phyloP scores from a whole-genome alignment of 2,797 vertebrate species.

The Pseudocheirus occidentalis region DNA sequence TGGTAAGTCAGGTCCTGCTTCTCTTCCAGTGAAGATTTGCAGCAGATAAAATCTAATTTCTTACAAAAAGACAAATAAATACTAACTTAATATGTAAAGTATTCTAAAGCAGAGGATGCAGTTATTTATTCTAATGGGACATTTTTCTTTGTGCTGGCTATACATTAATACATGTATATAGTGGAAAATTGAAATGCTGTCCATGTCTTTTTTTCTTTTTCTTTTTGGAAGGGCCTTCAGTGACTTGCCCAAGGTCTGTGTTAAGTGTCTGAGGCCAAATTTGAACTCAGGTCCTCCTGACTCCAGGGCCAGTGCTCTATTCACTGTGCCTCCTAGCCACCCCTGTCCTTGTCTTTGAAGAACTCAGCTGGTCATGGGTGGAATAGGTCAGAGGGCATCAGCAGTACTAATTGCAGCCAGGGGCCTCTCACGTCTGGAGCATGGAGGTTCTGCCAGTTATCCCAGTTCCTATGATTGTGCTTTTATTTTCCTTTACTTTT shows the following conservation, averaged over 20 bases:
- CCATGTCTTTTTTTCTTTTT: no score
- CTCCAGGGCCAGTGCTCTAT: no score
- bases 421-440: not conserved
- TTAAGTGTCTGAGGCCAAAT: no score
- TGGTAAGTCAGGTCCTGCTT: not conserved
- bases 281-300: no score
- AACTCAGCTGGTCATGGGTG: not conserved
- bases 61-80: not conserved
- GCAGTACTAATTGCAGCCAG: not conserved
- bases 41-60: not conserved
- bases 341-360: not conserved
- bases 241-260: no score
- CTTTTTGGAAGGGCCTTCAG: no score
- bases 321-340: no score
- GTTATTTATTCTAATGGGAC: slow-evolving; percentile 23
- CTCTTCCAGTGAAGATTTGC: not conserved
- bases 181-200: not conserved
- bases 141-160: not conserved
- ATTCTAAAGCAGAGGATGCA: slow-evolving; percentile 10
- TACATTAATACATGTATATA: not conserved
- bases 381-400: not conserved
- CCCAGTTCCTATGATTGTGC: not conserved
- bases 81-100: slow-evolving; percentile 52
- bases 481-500: not conserved
- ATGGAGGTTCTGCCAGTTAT: not conserved